Evolutionary conservation across 2,888 invertebrate species (phyloP), one percentile per base, ranked within the genome.

Genomic region (Branchipolynoe longqiensis): DNA sequence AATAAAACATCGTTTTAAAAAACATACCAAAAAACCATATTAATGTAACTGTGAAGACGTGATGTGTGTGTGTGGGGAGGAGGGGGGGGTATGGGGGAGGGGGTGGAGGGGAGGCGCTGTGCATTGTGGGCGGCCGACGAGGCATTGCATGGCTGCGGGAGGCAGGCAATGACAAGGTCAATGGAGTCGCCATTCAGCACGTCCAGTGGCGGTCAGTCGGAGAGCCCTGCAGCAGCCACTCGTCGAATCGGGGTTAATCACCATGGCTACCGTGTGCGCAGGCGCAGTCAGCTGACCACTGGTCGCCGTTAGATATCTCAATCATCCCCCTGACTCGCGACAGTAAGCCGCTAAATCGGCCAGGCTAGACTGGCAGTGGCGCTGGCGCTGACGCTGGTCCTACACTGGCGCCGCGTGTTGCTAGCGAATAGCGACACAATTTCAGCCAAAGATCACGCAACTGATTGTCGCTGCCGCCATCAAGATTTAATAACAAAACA

Each of bases 171-270:
- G 69, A 38, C 69, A 69, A 69, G 69, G 69, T 69, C 69, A 69
- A 69, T 69, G 69, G 69, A 69, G 33, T 33, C 38, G 36, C 36
- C 69, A 69, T 69, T 69, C 69, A 36, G n/a, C 36, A 1, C 38
- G 69, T 69, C 69, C 36, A 69, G n/a, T 69, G 38, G 36, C 38
- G 69, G 36, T 33, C 38, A 69, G 38, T n/a, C 1, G 62, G 62
- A 62, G 62, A 62, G 62, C 33, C 28, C 31, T 22, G 33, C 62
- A 62, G 3, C 22, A 36, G 69, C 36, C 36, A 41, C 78, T 78
- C 25, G 78, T 78, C 25, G 78, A 78, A 78, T 78, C 78, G 48
- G 78, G 78, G 78, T 78, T 78, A 78, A 78, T 78, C 78, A 78
- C 78, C 78, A 48, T 78, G 78, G 54, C 48, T 31, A 78, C 48